These are phyloP conservation scores for Tautogolabrus adspersus DNA, from an alignment of 2,113 vertebrate species.

Conservation along the genomic window DNA sequence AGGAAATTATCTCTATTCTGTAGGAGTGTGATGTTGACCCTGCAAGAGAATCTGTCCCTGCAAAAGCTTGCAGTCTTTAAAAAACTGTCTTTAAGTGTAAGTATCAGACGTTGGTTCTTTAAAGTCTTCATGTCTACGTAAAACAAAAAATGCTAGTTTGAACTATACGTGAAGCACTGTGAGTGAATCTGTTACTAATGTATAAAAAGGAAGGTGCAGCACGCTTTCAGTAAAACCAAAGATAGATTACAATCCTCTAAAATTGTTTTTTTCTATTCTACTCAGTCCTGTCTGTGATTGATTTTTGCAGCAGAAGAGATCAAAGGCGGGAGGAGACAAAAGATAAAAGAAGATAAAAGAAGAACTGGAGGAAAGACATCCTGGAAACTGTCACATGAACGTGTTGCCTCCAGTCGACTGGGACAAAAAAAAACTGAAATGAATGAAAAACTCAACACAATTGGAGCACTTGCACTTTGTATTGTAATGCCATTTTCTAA, in stretches of 20 bases:
- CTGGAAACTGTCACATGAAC: slow-evolving; percentile 37
- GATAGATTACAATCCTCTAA: background rate
- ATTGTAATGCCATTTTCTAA: no score
- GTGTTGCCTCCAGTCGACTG: background rate
- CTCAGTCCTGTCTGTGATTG: slow-evolving; percentile 36
- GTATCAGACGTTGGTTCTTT: background rate
- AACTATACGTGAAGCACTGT: no score
- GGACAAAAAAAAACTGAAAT: background rate
- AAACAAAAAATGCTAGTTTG: background rate
- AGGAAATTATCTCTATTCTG: no score
- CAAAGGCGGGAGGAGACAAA: slow-evolving; percentile 65
- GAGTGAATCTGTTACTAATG: background rate
- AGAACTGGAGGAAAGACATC: slow-evolving; percentile 49
- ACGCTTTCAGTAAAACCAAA: background rate
- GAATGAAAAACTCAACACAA: background rate
- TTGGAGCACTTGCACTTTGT: background rate
- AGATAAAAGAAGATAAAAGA: slow-evolving; percentile 67
- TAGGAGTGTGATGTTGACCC: no score
- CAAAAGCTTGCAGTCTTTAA: no score
- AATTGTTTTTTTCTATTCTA: background rate
- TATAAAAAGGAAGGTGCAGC: background rate
- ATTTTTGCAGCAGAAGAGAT: slow-evolving; percentile 51
- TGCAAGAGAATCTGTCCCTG: no score
- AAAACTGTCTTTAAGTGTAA: no score
- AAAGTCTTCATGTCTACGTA: background rate